Evolutionary conservation across 2,888 invertebrate species (phyloP).

Genomic region (Frankliniella intonsa): DNA sequence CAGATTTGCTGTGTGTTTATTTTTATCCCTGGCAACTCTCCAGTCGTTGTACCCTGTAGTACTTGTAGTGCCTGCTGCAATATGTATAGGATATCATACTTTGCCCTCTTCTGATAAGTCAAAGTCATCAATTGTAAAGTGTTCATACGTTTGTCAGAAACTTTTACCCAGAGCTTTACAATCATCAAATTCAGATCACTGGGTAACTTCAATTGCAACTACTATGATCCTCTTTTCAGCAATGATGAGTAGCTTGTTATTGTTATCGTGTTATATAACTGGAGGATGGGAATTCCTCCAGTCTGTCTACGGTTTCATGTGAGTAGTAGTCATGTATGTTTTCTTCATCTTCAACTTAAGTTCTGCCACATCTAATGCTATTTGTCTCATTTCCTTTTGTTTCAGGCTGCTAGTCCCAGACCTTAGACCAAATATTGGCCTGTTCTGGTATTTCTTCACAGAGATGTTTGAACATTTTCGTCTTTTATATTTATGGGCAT

Average conservation of each 20-base stretch:
- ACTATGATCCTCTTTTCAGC: slow-evolving; percentile 51
- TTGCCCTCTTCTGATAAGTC: slow-evolving; percentile 41
- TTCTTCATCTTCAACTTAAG: neutral
- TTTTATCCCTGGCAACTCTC: slow-evolving; percentile 72
- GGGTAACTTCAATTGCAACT: neutral
- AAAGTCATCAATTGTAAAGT: slow-evolving; percentile 42
- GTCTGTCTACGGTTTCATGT: slow-evolving; percentile 79
- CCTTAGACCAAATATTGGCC: slow-evolving; percentile 91
- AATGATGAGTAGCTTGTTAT: slow-evolving; percentile 49
- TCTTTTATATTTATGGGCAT: slow-evolving; percentile 88
- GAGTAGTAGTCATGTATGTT: slow-evolving; percentile 46
- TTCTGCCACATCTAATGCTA: neutral
- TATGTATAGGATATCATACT: slow-evolving; percentile 59
- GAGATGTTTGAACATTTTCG: slow-evolving; percentile 99
- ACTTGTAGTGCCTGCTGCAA: slow-evolving; percentile 73
- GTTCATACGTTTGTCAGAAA: neutral
- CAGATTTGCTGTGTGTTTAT: slow-evolving; percentile 57
- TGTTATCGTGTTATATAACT: slow-evolving; percentile 59
- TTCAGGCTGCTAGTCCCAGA: slow-evolving; percentile 85
- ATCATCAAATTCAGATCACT: neutral
- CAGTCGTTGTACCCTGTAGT: slow-evolving; percentile 79
- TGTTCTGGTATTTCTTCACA: slow-evolving; percentile 99
- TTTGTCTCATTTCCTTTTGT: slow-evolving; percentile 43
- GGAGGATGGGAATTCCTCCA: slow-evolving; percentile 59
- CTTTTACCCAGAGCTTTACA: neutral